Percentiles rank a stretch among this genome's conserved stretches.
These are phyloP conservation scores for Spilosoma lubricipeda DNA, from an alignment of 2,888 invertebrate species.

Conservation along the genomic window DNA sequence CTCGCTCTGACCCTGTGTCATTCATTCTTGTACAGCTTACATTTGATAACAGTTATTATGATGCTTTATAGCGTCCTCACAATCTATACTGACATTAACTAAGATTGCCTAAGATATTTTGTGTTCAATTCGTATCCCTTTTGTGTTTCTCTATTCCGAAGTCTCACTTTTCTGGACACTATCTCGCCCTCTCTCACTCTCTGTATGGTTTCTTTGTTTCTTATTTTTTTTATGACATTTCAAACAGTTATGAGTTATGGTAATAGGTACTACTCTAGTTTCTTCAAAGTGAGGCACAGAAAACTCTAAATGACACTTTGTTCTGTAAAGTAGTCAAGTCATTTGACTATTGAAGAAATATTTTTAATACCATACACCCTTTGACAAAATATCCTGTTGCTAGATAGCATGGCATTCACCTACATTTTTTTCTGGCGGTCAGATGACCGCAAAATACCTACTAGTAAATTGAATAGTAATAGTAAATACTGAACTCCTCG, in stretches of 20 bases:
- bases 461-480: no score
- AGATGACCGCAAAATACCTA: background rate
- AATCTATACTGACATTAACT: slow-evolving; percentile 34
- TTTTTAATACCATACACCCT: no score
- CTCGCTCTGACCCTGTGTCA: slow-evolving; percentile 51
- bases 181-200: background rate
- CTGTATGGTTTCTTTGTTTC: background rate
- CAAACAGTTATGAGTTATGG: no score
- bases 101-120: slow-evolving; percentile 10
- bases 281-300: no score
- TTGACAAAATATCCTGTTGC: no score
- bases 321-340: background rate
- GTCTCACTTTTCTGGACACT: background rate
- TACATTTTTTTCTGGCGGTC: background rate
- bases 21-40: slow-evolving; percentile 49
- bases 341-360: no score
- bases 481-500: no score
- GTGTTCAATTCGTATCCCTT: background rate
- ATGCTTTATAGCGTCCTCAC: slow-evolving; percentile 43
- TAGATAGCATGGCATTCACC: no score
- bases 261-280: no score
- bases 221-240: background rate
- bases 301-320: background rate
- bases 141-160: background rate
- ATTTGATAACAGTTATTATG: slow-evolving; percentile 60